Base-by-base conservation (phyloP, 2,888 invertebrate genomes). In the Catonia carolina region DNA sequence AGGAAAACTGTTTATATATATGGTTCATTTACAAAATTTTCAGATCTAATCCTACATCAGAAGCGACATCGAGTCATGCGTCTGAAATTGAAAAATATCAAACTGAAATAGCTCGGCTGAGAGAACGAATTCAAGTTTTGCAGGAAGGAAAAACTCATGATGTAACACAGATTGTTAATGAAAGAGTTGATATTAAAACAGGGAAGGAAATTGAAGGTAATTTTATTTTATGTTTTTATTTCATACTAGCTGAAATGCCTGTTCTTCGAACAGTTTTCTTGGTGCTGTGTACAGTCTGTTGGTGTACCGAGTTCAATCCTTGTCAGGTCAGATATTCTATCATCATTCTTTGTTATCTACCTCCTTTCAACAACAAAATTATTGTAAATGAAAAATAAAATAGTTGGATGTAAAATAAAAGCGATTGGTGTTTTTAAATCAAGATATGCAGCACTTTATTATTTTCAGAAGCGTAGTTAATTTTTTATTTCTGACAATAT, bases 21-120 rank as follows among this genome's bases (percentile, higher is more conserved):
- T 35, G 35, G 10, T 33, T n/a, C n/a, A n/a, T n/a, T n/a, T n/a
- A n/a, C 17, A 33, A 17, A 10, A 35, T 47, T 67, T 73, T 83
- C 42, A 76, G 77, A 8, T 79, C 84, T 63, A 92, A 92, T 73
- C 91, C 91, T 0, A 78, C 86, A 0, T 76, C 83, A 0, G 77
- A 81, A 61, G 85, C 85, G 0, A 78, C 84, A 52, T 78, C 82
- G 59, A 78, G 83, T 67, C 76, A 82, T 10, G 81, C 83, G 56
- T 76, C 79, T 33, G 81, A 86, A 62, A 72, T 88, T 23, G 83
- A 84, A 65, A 79, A 83, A 52, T 76, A 89, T 2, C 81, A 86
- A 63, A 81, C 83, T 55, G 86, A 88, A 77, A 83, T 82, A 41
- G 67, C 68, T 12, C 63, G 67, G 42, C 62, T 71, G 41, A 67